A percentile compares a stretch with the other conserved stretches of the same genome.
phyloP scores from a whole-genome alignment of 1,140 invertebrate species.

The Penaeus japonicus region DNA sequence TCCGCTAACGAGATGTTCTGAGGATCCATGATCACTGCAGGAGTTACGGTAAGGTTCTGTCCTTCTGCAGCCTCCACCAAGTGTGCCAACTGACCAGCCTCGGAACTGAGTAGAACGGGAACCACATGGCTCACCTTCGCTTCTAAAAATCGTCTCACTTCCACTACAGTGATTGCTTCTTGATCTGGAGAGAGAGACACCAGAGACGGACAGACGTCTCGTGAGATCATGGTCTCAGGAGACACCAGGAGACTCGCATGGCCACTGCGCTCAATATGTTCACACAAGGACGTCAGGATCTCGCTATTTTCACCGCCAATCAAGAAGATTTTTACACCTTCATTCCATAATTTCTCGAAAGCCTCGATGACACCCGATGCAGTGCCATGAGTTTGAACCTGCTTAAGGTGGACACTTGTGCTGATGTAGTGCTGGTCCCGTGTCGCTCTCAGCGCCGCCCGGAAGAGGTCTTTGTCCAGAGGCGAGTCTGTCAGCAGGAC shows the following conservation, averaged over 20 bases:
- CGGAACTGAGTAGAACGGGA: neutral
- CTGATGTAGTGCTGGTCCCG: neutral
- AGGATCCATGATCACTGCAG: neutral
- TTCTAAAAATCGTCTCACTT: neutral
- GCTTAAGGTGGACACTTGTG: neutral
- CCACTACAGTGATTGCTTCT: neutral
- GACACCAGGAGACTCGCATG: constrained; percentile 3
- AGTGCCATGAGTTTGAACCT: neutral
- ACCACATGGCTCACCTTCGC: neutral
- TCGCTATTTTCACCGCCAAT: neutral
- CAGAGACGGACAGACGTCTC: neutral
- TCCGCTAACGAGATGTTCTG: neutral
- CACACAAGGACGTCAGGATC: neutral
- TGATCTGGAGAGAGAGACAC: neutral
- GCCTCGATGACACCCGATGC: neutral
- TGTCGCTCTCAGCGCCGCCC: neutral
- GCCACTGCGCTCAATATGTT: neutral
- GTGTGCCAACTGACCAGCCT: neutral
- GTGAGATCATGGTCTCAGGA: neutral
- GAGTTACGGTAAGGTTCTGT: neutral
- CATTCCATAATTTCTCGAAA: constrained; percentile 25
- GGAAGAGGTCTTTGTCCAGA: constrained; percentile 3
- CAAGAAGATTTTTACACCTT: constrained; percentile 24
- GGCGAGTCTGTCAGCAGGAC: constrained; percentile 9
- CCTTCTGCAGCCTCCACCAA: neutral